Conservation (phyloP, 2,113 vertebrate genomes). For the Planiliza haematocheilus region DNA sequence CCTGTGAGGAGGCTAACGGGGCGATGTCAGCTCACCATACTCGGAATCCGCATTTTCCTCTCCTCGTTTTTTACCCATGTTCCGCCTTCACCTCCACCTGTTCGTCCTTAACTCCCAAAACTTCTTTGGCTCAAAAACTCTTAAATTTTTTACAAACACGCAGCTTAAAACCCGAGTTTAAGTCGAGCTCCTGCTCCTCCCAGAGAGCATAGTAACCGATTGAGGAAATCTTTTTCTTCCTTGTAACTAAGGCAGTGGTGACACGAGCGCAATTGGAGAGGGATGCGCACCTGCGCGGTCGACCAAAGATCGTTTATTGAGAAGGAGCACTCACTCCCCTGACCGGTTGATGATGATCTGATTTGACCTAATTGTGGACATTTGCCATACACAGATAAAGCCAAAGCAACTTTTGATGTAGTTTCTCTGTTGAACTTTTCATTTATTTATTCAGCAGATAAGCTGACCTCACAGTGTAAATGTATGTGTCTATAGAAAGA, state of each 20-base stretch:
- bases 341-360: not conserved
- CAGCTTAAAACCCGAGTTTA: not conserved
- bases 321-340: conserved; percentile 19
- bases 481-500: no score
- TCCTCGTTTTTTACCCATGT: conserved; percentile 75
- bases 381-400: not conserved
- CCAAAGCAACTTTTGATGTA: no score
- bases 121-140: not conserved
- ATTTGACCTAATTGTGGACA: no score
- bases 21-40: conserved; percentile 78
- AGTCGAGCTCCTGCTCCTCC: not conserved
- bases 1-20: conserved; percentile 10
- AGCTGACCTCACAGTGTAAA: no score
- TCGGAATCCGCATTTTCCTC: conserved; percentile 51
- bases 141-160: not conserved
- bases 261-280: conserved; percentile 64
- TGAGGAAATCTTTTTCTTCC: conserved; percentile 68
- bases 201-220: not conserved
- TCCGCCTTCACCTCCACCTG: not conserved
- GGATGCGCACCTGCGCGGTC: conserved; percentile 50
- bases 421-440: no score
- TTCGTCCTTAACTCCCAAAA: not conserved
- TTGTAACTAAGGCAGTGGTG: conserved; percentile 66
- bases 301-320: conserved; percentile 22
- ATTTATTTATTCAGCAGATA: no score